Base-by-base conservation (phyloP, 1,140 invertebrate species). In the Cotesia typhae region DNA sequence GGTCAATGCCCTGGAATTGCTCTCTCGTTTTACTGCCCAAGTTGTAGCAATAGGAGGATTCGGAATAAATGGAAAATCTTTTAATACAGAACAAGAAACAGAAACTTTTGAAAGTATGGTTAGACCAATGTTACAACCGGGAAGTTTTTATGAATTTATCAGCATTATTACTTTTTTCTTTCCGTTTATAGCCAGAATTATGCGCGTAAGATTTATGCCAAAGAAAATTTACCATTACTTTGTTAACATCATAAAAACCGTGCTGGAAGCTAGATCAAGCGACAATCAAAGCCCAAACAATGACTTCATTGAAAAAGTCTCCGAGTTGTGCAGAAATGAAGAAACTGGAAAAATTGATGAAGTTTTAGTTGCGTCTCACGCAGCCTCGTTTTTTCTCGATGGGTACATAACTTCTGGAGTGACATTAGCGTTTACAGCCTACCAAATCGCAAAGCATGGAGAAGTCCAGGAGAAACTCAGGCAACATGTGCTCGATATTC, bases 331-430 rank as follows among this genome's bases (percentile, higher is more conserved):
- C 0, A 53, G 76, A n/a, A 73, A 75, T 4, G 0, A n/a, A 38
- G 12, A 79, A 79, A 60, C 74, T 75, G 36, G 74, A 63, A 41
- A 79, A 79, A 5, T 60, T 2, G 73, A 77, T 20, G 65, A 75
- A 20, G 67, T 73, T 10, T 14, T 70, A 36, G 72, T 71, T 14
- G 61, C 76, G 7, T 79, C 78, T 35, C 80, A 81, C 55, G 47
- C 70, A 35, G 72, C 82, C 9, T 69, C 76, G 3, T 84, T 81
- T 71, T 78, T 81, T 61, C 52, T 88, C 20, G 86, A 86, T 61
- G 85, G 87, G 64, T 89, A 85, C 71, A 88, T 90, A 53, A 90
- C 89, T 0, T 88, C 88, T 1, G 81, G 85, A 9, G 79, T 81
- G 6, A 73, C 84, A 0, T 71, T 90, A 14, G 75, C 80, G 3